Conservation (phyloP, 2,113 vertebrate genomes). For the Thalassoma bifasciatum region DNA sequence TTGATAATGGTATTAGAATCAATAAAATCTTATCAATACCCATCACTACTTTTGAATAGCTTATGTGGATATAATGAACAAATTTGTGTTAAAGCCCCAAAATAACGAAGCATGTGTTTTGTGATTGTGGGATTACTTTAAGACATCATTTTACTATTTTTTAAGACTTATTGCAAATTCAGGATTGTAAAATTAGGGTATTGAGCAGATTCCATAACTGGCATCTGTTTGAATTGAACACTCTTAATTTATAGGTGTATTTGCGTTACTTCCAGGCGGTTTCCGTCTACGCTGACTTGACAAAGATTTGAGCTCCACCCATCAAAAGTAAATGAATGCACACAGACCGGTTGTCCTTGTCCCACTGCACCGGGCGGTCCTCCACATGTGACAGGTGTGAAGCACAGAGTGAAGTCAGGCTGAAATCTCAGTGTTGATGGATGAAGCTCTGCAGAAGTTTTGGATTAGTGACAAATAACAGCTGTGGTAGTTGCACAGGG, state of each 20-base stretch:
- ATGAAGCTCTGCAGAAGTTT: background rate
- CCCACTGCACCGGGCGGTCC: conserved; percentile 18
- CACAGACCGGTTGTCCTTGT: conserved; percentile 59
- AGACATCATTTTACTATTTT: too few species aligned
- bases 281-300: fast-evolving
- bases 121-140: too few species aligned
- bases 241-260: conserved; percentile 33
- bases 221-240: background rate
- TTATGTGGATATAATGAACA: too few species aligned
- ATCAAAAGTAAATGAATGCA: conserved; percentile 23
- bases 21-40: too few species aligned
- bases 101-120: too few species aligned
- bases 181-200: background rate
- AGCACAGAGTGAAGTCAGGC: background rate
- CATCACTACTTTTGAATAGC: too few species aligned
- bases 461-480: too few species aligned
- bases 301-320: background rate
- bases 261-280: background rate
- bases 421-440: background rate
- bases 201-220: background rate
- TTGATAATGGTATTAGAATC: too few species aligned
- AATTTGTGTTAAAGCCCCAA: too few species aligned
- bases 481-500: too few species aligned
- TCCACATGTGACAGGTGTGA: too few species aligned
- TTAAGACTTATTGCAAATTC: too few species aligned